Evolutionary conservation across 2,888 invertebrate species (phyloP).

Genomic region (Diaprepes abbreviatus): DNA sequence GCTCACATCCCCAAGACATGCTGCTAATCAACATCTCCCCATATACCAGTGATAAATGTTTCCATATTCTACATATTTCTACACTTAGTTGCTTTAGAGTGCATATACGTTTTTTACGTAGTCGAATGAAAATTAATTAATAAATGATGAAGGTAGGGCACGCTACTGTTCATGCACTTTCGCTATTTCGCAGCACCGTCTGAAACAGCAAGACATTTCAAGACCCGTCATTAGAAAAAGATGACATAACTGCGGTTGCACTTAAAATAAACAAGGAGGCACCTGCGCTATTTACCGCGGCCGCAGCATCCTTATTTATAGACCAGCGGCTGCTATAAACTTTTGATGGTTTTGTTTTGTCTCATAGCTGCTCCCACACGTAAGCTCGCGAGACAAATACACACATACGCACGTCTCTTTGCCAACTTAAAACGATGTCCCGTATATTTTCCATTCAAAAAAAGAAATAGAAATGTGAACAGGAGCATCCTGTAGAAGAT

Average conservation of each 20-base stretch:
- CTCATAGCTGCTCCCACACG: constrained; percentile 21
- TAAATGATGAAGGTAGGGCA: too few species aligned
- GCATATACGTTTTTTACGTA: too few species aligned
- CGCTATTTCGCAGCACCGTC: not conserved
- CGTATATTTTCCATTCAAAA: constrained; percentile 21
- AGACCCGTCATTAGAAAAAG: constrained; percentile 49
- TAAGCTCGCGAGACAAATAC: not conserved
- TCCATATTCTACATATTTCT: too few species aligned
- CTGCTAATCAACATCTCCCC: too few species aligned
- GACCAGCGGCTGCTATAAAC: constrained; percentile 25
- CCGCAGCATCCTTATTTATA: constrained; percentile 51
- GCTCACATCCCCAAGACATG: too few species aligned
- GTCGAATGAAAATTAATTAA: too few species aligned
- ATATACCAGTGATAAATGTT: too few species aligned
- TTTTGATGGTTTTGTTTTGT: constrained; percentile 27
- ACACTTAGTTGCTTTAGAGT: too few species aligned
- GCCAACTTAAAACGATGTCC: constrained; percentile 30
- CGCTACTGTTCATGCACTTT: not conserved
- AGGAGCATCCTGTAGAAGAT: constrained; percentile 31
- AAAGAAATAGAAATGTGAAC: constrained; percentile 13
- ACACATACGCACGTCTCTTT: constrained; percentile 5
- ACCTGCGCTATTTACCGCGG: constrained; percentile 53
- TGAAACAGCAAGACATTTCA: constrained; percentile 1
- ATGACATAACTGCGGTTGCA: constrained; percentile 56
- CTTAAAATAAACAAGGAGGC: constrained; percentile 50